These are phyloP conservation scores for Remorina albescens DNA, from an alignment of 2,797 vertebrate genomes.

Conservation along the genomic window DNA sequence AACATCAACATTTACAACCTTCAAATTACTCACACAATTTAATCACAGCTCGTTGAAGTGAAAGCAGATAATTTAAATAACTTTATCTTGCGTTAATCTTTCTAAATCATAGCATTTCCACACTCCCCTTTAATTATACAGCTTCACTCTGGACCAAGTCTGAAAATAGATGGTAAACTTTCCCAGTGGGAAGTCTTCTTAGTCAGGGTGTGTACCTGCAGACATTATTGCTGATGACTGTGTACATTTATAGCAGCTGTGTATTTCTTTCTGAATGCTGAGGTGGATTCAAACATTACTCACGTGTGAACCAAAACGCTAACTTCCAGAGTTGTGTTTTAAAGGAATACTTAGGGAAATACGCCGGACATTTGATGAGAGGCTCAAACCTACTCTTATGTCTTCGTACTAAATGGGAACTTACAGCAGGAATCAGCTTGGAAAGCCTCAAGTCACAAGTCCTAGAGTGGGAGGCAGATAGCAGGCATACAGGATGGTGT, in stretches of 20 bases:
- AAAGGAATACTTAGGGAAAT: background rate
- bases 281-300: background rate
- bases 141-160: constrained; percentile 6
- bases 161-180: constrained; percentile 42
- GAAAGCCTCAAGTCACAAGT: too few relatives aligned
- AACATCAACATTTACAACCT: background rate
- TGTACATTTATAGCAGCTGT: background rate
- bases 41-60: constrained; percentile 17
- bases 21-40: background rate
- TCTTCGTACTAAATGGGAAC: background rate
- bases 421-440: too few relatives aligned
- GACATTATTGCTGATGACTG: background rate
- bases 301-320: background rate
- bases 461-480: too few relatives aligned
- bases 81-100: constrained; percentile 19
- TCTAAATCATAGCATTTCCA: constrained; percentile 11
- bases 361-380: background rate
- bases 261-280: background rate
- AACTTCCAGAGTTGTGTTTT: background rate
- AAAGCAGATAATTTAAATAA: background rate
- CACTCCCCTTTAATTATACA: constrained; percentile 43
- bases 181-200: constrained; percentile 1
- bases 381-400: background rate
- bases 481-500: too few relatives aligned
- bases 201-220: constrained; percentile 27